Conservation (phyloP, 2,797 vertebrate genomes). For the Melanotaenia trifasciata region DNA sequence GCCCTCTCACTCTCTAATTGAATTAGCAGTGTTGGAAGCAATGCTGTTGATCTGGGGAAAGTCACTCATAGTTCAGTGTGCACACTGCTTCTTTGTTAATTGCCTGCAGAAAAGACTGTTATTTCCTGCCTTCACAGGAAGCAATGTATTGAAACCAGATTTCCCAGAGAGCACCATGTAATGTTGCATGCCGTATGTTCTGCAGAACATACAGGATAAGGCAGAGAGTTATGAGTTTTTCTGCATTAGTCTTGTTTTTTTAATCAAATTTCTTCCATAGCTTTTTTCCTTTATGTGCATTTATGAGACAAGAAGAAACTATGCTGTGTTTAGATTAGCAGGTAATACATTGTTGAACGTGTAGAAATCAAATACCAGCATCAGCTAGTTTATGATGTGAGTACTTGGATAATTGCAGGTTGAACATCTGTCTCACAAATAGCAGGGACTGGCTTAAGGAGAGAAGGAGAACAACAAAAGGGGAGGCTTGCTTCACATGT, state of each 20-base stretch:
- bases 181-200: constrained; percentile 43
- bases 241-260: background rate
- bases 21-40: constrained; percentile 60
- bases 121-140: constrained; percentile 89
- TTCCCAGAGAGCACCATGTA: constrained; percentile 60
- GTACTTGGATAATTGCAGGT: constrained; percentile 58
- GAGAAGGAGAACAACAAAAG: constrained; percentile 52
- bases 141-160: constrained; percentile 89
- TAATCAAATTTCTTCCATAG: constrained; percentile 1
- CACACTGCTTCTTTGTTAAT: constrained; percentile 82
- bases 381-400: constrained; percentile 40
- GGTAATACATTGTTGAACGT: constrained; percentile 6
- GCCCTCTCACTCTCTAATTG: constrained; percentile 64
- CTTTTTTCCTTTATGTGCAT: constrained; percentile 5
- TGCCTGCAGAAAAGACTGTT: constrained; percentile 82
- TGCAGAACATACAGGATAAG: constrained; percentile 33
- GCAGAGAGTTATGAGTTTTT: constrained; percentile 35
- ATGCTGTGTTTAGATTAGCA: constrained; percentile 10
- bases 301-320: constrained; percentile 12
- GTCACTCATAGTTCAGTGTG: constrained; percentile 59
- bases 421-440: constrained; percentile 71
- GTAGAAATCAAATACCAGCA: constrained; percentile 28
- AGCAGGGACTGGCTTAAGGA: constrained; percentile 46
- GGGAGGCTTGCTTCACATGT: constrained; percentile 63
- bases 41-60: constrained; percentile 46